Base-by-base conservation (phyloP, 2,888 invertebrate genomes). In the Caenorhabditis sp. region DNA sequence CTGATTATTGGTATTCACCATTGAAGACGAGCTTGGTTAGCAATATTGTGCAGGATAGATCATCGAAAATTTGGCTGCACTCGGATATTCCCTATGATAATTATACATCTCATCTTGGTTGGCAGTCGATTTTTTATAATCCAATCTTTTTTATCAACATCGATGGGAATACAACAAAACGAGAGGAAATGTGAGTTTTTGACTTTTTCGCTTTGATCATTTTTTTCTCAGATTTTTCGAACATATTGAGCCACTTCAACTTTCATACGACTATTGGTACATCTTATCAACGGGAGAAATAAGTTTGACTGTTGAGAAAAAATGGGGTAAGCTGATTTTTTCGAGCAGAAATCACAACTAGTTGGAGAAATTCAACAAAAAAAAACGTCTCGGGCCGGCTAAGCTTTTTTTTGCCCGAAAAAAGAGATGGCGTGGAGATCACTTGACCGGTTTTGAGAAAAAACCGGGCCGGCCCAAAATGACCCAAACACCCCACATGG, bases 231-330 rank as follows among this genome's bases (percentile, higher is more conserved):
- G 31, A 14, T 69, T 69, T 24, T 64, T 69, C 26, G 37, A 64
- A 14, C 60, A 69, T n/a, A 55, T 69, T 14, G 69, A 69, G 37
- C 69, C 69, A 4, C 53, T 69, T 5, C 69, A 69, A 21, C 62
- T 50, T 36, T 51, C 60, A 2, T 51, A 23, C 0, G 10, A 50
- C 17, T 10, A 10, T 4, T 68, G 59, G 59, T 36, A 63, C 26
- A 59, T 68, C 31, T 54, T 59, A 50, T 53, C 60, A 3, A 21
- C 57, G 8, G 63, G 68, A 5, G 43, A 59, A 1, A 62, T 63
- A 26, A 59, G 31, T 5, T 50, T 68, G 10, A 53, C 54, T 0
- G 36, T 68, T 17, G 55, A 10, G 17, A 43, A 43, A 17, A 17
- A 17, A 17, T 43, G 43, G 43, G 43, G 43, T 43, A 63, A 69